phyloP scores from a whole-genome alignment of 2,113 vertebrate genomes.

The Prionailurus viverrinus region DNA sequence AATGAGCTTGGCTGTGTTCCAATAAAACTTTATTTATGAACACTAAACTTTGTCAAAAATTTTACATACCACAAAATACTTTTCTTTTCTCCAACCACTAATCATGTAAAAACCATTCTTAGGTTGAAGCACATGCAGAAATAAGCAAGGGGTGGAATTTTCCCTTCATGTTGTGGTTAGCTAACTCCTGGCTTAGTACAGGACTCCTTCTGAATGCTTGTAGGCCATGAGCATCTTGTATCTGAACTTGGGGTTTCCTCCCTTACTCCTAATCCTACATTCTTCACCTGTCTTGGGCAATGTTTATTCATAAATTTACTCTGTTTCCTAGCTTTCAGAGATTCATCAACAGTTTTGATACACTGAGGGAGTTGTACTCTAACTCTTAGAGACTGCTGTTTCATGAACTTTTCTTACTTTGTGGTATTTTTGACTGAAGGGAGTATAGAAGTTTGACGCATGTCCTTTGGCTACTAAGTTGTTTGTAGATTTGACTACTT shows the following conservation, averaged over 20 bases:
- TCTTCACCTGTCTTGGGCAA: not conserved
- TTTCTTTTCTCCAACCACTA: not conserved
- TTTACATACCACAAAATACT: not conserved
- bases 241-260: not conserved
- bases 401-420: not conserved
- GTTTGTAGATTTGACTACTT: not conserved
- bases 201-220: not conserved
- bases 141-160: not conserved
- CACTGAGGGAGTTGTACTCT: not conserved
- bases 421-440: not conserved
- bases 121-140: not conserved
- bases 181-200: not conserved
- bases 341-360: not conserved
- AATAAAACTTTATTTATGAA: not conserved
- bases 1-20: not conserved
- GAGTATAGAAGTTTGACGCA: not conserved
- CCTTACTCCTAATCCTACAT: not conserved
- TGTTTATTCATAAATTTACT: not conserved
- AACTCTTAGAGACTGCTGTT: not conserved
- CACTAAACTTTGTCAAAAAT: not conserved
- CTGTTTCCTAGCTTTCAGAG: not conserved
- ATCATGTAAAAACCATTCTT: not conserved
- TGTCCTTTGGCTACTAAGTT: not conserved
- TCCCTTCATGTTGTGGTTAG: not conserved
- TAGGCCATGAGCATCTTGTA: not conserved